Evolutionary conservation across 2,113 vertebrate species (phyloP), one percentile per base, ranked within the genome.

Genomic region (Mola mola): DNA sequence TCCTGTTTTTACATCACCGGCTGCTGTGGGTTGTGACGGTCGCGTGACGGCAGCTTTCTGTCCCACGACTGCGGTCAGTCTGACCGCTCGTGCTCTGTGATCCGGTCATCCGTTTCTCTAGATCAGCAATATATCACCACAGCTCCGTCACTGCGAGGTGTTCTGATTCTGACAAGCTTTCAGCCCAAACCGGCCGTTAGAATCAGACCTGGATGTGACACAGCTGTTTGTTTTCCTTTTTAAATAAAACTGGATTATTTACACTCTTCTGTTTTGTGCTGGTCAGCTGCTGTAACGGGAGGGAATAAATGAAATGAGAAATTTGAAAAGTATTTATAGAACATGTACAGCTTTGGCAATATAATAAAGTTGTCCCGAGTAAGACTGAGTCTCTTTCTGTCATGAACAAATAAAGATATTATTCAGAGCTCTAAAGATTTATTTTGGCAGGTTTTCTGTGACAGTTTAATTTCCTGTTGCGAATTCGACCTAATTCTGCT

Each of bases 331-430:
- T 88, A 87, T 90, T 91, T 89, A 89, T 91, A 91, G 83, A 89
- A 86, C 40, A 82, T 89, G 89, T 91, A 90, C 89, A 91, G 89
- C 87, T 91, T 91, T 88, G 87, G 89, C 87, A 89, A 89, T 88
- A 87, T 77, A 90, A 91, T 91, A 92, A 92, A 91, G 79, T 87
- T 85, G 86, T 90, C 84, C 78, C 80, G 87, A 85, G 87, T 61
- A 19, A 77, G 77, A 58, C 22, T 29, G 7, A 0, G 50, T 2
- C 37, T 13, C 13, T 26, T 24, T 44, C 10, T 2, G 49, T 20
- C 69, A 17, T 2, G 28, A 40, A 22, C 15, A 7, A 10, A 17
- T 2, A 4, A 16, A 19, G 11, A 40, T 6, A 11, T 1, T 17
- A 2, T 19, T 12, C 6, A 12, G 16, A 11, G 5, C 6, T 41